A percentile compares a stretch with the other conserved stretches of the same genome.
phyloP scores from a whole-genome alignment of 2,113 vertebrate genomes.

The Phoxinus phoxinus region DNA sequence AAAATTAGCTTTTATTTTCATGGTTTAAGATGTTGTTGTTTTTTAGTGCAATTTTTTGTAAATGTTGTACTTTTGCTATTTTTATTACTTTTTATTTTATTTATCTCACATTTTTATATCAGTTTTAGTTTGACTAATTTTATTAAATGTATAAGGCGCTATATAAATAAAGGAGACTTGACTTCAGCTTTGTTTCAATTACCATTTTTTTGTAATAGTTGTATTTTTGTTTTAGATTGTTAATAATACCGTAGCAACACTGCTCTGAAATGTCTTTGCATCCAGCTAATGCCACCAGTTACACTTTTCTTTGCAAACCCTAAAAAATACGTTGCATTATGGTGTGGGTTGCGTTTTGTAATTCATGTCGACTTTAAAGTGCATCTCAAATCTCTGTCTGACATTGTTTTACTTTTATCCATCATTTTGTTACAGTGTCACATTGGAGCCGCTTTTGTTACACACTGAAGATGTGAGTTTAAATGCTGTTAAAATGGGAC shows the following conservation, averaged over 20 bases:
- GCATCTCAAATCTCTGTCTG: background rate
- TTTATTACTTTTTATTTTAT: background rate
- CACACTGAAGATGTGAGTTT: background rate
- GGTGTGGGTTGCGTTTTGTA: too few relatives aligned
- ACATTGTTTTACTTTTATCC: background rate
- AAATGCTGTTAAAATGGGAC: conserved; percentile 1
- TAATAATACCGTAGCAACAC: background rate
- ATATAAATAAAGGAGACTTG: too few relatives aligned
- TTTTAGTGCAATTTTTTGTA: background rate
- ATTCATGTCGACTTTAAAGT: too few relatives aligned
- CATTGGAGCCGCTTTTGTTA: conserved; percentile 7
- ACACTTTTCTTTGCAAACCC: background rate
- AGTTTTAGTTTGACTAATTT: background rate
- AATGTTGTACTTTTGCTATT: background rate
- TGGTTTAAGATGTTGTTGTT: background rate
- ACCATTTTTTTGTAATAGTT: background rate
- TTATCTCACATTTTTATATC: background rate
- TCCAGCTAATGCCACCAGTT: background rate
- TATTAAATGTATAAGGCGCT: too few relatives aligned
- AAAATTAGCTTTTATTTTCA: background rate
- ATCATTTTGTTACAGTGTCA: conserved; percentile 21
- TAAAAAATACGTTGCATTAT: too few relatives aligned
- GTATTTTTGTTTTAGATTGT: background rate
- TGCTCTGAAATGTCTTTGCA: background rate
- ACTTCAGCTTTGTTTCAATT: too few relatives aligned